phyloP scores from a whole-genome alignment of 2,113 vertebrate genomes.

The Porphyrio hochstetteri region DNA sequence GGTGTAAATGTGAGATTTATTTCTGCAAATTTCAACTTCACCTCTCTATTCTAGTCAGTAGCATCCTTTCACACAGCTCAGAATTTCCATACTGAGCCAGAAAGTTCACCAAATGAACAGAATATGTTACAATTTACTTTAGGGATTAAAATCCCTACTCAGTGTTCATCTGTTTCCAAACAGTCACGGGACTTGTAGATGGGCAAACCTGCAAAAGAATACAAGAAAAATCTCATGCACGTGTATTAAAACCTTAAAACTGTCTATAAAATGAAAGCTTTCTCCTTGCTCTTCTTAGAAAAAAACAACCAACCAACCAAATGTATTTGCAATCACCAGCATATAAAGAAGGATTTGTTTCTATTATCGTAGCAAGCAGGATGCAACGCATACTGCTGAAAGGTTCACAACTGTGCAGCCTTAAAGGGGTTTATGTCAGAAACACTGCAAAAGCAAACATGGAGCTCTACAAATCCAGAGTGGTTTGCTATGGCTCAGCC shows the following conservation, averaged over 20 bases:
- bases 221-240: background rate
- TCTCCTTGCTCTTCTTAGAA: background rate
- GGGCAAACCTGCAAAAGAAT: background rate
- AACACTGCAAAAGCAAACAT: background rate
- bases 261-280: background rate
- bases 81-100: background rate
- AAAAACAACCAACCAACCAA: background rate
- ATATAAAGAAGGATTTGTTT: conserved; percentile 16
- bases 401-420: conserved; percentile 23
- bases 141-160: background rate
- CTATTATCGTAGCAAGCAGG: conserved; percentile 19
- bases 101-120: background rate
- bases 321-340: background rate
- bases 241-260: background rate
- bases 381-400: background rate
- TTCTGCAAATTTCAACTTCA: background rate
- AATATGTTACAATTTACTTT: background rate
- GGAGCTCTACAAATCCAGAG: background rate
- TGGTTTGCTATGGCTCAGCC: background rate
- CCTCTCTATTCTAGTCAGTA: background rate
- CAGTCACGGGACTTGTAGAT: background rate
- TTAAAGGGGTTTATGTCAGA: background rate
- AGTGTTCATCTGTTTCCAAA: background rate
- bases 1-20: background rate
- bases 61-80: background rate